phyloP scores from a whole-genome alignment of 2,888 invertebrate genomes.

The Baronia brevicornis region DNA sequence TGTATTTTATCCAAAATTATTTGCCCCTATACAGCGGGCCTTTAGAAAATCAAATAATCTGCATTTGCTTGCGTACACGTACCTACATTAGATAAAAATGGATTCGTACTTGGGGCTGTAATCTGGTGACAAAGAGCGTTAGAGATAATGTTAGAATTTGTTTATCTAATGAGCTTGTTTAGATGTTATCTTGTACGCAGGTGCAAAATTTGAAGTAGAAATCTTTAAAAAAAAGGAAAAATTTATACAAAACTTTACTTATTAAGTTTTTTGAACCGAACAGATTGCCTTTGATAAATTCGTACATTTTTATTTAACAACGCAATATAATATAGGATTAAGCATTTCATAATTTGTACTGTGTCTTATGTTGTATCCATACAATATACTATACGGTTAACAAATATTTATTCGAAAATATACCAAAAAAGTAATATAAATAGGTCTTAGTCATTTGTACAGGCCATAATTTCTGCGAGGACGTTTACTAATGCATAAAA shows the following conservation, averaged over 20 bases:
- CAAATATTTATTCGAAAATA: no score
- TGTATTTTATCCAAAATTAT: slow-evolving; percentile 27
- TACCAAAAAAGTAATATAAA: no score
- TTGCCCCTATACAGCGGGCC: slow-evolving; percentile 20
- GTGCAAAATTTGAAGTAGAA: slow-evolving; percentile 24
- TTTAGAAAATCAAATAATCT: slow-evolving; percentile 18
- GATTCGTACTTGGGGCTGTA: slow-evolving; percentile 21
- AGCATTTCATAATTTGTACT: no score
- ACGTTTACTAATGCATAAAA: no score
- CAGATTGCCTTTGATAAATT: background rate
- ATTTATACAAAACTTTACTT: slow-evolving; percentile 9
- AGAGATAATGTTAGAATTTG: slow-evolving; percentile 37
- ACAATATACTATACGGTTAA: no score
- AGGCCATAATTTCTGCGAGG: no score
- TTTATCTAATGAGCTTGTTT: slow-evolving; percentile 25
- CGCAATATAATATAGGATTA: no score
- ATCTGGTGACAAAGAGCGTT: slow-evolving; percentile 33
- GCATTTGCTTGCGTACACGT: slow-evolving; percentile 18
- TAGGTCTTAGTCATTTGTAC: no score
- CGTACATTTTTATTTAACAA: no score
- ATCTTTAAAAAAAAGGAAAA: background rate
- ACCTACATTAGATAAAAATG: slow-evolving; percentile 22
- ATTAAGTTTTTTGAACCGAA: slow-evolving; percentile 20
- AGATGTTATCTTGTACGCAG: slow-evolving; percentile 31
- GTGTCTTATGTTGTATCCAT: no score